Evolutionary conservation across 64 coral and sea anemone genomes (phyloP).

Genomic region (Astreopora myriophthalma): DNA sequence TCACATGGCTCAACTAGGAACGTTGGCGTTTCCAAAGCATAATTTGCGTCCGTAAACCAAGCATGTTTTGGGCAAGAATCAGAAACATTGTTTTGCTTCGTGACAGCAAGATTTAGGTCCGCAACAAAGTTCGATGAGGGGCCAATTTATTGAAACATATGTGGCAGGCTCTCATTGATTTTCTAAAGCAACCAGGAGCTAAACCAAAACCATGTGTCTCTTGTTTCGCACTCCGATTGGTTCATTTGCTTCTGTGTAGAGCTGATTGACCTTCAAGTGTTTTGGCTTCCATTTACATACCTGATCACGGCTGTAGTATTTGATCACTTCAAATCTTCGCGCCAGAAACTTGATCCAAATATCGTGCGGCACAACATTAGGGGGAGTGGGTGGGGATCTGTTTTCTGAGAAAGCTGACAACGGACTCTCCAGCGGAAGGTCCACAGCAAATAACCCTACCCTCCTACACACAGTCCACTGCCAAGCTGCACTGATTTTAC

Average conservation of each 20-base stretch:
- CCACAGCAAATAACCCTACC: slow-evolving; percentile 84
- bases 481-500: slow-evolving; percentile 93
- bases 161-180: no score
- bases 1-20: no score
- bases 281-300: slow-evolving; percentile 8
- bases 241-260: background rate
- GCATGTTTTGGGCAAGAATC: no score
- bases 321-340: slow-evolving; percentile 92
- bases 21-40: no score
- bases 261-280: background rate
- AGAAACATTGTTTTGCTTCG: no score
- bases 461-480: slow-evolving; percentile 95
- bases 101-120: no score
- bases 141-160: no score
- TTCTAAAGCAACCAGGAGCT: no score
- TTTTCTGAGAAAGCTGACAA: slow-evolving; percentile 87
- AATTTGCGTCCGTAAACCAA: no score
- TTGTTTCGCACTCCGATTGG: background rate
- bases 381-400: slow-evolving; percentile 70
- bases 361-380: slow-evolving; percentile 86
- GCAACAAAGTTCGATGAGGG: no score
- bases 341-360: slow-evolving; percentile 96
- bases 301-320: slow-evolving; percentile 93
- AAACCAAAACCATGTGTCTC: no score
- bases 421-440: slow-evolving; percentile 75